Evolutionary conservation across 2,888 invertebrate species (phyloP), one percentile per base, ranked within the genome.

Genomic region (Odontothrips loti): DNA sequence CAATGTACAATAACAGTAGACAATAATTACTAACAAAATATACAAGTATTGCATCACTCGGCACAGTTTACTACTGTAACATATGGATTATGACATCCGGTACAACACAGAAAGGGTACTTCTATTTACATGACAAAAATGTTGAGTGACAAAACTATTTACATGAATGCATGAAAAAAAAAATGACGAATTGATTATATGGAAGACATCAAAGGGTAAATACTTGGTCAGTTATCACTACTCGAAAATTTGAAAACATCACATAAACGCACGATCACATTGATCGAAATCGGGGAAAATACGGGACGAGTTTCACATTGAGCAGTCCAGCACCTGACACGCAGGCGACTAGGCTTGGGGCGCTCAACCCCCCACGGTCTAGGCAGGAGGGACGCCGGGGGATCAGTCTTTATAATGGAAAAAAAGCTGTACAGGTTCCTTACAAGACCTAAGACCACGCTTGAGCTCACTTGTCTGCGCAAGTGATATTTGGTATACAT

Each of bases 221-320:
- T 75, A 75, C 68, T 75, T 75, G 68, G 23, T 75, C 68, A 75
- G 34, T 75, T 75, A 75, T 75, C 68, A 75, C 68, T 75, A 43
- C 34, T 75, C 27, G 17, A 75, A 75, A 75, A 75, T 75, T 12
- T 75, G 68, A 75, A 75, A 75, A 75, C 23, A 58, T 17, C 11
- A 15, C 58, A 58, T 17, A 43, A 43, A 58, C n/a, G 11, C 58
- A 58, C n/a, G 58, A 58, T 58, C 58, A 58, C 58, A 58, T 20
- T 6, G n/a, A 15, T 15, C 58, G 58, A 58, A 20, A 58, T 58
- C 34, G 6, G 34, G 2, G 34, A 58, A 58, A 58, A 58, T 20
- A 58, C 58, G 58, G 20, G 58, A 58, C 34, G 34, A 58, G 58
- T 58, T 58, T 75, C 27, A 75, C 68, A 75, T 75, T 75, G 68